phyloP scores from a whole-genome alignment of 2,797 vertebrate genomes.

The Pseudochirops cupreus region DNA sequence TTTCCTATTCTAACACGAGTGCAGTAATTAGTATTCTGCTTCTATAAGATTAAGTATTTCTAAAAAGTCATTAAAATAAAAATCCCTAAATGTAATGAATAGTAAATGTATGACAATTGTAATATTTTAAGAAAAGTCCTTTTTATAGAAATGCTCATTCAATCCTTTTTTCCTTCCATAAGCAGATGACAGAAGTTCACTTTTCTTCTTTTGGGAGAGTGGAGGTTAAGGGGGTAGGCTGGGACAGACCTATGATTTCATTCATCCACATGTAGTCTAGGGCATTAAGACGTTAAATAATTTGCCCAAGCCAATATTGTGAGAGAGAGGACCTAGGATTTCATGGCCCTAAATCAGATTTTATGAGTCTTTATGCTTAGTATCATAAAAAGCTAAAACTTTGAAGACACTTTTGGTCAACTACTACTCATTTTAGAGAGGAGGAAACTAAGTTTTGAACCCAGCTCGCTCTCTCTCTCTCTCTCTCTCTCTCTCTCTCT shows the following conservation, averaged over 20 bases:
- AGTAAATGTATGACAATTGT: slow-evolving; percentile 65
- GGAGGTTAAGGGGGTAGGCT: neutral
- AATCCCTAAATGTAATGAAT: slow-evolving; percentile 72
- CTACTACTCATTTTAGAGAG: neutral
- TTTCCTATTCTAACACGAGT: slow-evolving; percentile 70
- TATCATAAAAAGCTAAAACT: neutral
- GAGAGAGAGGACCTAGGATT: neutral
- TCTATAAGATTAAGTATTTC: slow-evolving; percentile 75
- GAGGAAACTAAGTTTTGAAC: neutral
- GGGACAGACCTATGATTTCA: neutral
- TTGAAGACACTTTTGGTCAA: neutral
- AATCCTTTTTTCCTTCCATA: slow-evolving; percentile 6
- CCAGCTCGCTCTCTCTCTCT: neutral
- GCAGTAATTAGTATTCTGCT: slow-evolving; percentile 58
- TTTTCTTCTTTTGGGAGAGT: neutral
- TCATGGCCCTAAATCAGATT: neutral
- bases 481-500: no score
- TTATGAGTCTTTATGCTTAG: neutral
- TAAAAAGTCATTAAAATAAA: slow-evolving; percentile 76
- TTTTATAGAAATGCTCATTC: slow-evolving; percentile 32
- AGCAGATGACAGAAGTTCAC: slow-evolving; percentile 10
- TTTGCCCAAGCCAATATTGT: neutral
- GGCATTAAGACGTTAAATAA: neutral
- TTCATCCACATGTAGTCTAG: neutral
- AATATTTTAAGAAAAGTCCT: slow-evolving; percentile 59